phyloP scores from a whole-genome alignment of 2,113 vertebrate species.

The Lamprologus speciosus region DNA sequence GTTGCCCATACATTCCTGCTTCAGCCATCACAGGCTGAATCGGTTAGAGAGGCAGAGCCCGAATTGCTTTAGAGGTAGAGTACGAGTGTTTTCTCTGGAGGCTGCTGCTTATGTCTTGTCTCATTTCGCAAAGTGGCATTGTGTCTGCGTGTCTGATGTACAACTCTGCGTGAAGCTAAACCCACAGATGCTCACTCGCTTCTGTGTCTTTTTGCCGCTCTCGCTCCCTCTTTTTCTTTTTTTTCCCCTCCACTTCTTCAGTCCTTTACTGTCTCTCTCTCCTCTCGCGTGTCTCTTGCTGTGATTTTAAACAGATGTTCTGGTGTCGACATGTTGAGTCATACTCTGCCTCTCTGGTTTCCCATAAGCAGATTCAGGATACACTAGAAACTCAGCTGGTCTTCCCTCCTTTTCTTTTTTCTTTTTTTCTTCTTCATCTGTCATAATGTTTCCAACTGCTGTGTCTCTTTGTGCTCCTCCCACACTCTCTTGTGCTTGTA shows the following conservation, averaged over 20 bases:
- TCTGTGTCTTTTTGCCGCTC: neutral
- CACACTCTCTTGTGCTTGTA: neutral
- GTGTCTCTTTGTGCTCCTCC: neutral
- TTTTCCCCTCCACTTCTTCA: fast-evolving
- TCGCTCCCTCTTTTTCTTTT: neutral
- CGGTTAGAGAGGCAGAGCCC: neutral
- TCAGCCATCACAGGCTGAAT: neutral
- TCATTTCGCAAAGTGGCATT: neutral
- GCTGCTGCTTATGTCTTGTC: neutral
- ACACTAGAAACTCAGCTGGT: neutral
- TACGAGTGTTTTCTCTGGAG: neutral
- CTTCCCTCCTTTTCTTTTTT: neutral
- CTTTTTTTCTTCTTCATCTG: neutral
- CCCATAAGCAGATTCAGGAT: constrained; percentile 6
- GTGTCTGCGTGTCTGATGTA: neutral
- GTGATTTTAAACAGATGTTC: constrained; percentile 54
- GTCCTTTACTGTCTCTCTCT: neutral
- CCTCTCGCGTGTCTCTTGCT: neutral
- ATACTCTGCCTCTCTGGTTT: constrained; percentile 19
- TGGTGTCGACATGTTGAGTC: constrained; percentile 34
- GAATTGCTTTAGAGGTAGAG: neutral
- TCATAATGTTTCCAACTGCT: constrained; percentile 13
- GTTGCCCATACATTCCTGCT: neutral
- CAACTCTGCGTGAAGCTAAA: neutral
- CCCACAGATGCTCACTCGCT: neutral